phyloP scores from a whole-genome alignment of 2,797 vertebrate genomes.

The Mallotus villosus region DNA sequence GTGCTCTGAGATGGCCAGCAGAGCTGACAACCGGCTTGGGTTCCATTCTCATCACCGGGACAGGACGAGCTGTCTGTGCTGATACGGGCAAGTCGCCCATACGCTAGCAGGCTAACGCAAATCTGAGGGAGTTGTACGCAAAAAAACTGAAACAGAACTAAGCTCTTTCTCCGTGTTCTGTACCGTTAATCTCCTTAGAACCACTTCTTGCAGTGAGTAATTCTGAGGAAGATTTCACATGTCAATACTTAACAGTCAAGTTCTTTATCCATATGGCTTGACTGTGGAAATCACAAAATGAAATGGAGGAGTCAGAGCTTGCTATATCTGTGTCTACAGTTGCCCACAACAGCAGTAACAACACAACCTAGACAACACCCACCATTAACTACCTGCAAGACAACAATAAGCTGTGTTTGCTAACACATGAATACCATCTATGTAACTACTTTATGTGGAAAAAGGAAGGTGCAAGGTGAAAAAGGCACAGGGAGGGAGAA shows the following conservation, averaged over 20 bases:
- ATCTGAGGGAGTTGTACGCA: too few relatives aligned
- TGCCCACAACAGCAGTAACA: conserved; percentile 1
- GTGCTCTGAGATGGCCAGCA: background rate
- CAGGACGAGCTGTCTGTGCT: background rate
- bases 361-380: conserved; percentile 4
- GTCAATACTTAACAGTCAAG: background rate
- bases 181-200: too few relatives aligned
- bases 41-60: conserved; percentile 20
- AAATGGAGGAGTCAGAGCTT: conserved; percentile 12
- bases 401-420: background rate
- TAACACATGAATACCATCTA: background rate
- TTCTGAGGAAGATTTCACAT: background rate
- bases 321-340: conserved; percentile 12
- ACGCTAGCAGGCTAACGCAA: too few relatives aligned
- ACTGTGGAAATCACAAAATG: conserved; percentile 18
- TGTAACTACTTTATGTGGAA: background rate
- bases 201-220: too few relatives aligned
- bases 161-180: too few relatives aligned
- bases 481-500: background rate
- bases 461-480: background rate
- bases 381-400: conserved; percentile 3
- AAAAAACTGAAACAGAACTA: too few relatives aligned
- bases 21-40: background rate
- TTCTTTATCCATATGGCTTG: background rate
- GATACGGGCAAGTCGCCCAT: too few relatives aligned